These are phyloP conservation scores for Nothocercus nigrocapillus DNA, from an alignment of 2,113 vertebrate genomes.

Conservation along the genomic window DNA sequence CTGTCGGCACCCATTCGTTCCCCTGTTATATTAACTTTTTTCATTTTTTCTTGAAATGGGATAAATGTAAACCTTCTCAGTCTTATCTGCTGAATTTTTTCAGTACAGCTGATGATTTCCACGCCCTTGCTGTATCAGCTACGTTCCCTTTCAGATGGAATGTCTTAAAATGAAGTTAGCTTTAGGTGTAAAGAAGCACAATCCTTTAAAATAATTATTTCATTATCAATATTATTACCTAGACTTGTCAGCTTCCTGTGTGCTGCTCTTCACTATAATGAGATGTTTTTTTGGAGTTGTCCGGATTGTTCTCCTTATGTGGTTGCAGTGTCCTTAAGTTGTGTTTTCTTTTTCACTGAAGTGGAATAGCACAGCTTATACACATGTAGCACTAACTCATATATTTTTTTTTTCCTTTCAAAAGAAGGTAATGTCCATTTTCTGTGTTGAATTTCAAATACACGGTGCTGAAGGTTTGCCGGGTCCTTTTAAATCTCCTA, in stretches of 20 bases:
- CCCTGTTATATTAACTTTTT: background rate
- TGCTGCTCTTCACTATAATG: background rate
- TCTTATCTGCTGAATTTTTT: background rate
- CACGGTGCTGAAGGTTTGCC: background rate
- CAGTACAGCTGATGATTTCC: background rate
- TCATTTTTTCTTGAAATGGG: background rate
- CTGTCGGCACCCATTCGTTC: background rate
- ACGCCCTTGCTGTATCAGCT: background rate
- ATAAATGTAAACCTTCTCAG: background rate
- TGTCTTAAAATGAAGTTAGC: background rate
- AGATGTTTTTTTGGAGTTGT: background rate
- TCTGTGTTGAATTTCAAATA: background rate
- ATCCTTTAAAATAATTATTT: background rate
- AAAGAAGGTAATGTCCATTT: background rate
- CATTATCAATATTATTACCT: background rate
- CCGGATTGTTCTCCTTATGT: background rate
- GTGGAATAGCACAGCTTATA: background rate
- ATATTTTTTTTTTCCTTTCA: background rate
- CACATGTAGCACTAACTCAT: rapidly evolving
- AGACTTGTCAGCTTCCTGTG: background rate
- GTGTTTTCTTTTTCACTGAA: background rate
- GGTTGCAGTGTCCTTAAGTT: background rate
- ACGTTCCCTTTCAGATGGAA: background rate
- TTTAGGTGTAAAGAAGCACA: background rate
- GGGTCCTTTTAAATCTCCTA: background rate